Evolutionary conservation across 2,797 vertebrate species (phyloP).

Genomic region (Pipistrellus pipistrellus): DNA sequence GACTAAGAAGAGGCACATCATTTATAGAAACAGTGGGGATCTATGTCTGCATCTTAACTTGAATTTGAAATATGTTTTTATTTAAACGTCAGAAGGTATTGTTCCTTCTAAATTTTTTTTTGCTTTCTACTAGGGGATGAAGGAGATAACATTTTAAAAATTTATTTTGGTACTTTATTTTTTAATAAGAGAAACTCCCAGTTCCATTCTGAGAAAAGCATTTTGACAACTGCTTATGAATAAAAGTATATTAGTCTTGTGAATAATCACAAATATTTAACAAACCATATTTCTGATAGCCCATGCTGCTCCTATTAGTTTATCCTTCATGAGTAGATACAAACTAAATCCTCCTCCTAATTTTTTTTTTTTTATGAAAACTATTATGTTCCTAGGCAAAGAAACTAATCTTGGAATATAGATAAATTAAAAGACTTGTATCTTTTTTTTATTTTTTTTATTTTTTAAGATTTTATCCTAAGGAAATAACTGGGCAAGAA

Average conservation of each 20-base stretch:
- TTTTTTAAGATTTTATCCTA: neutral
- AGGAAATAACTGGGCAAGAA: slow-evolving; percentile 9
- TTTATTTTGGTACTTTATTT: neutral
- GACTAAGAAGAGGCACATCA: slow-evolving; percentile 39
- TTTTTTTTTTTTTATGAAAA: slow-evolving; percentile 46
- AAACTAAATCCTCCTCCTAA: neutral
- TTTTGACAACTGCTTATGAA: neutral
- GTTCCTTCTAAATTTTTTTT: neutral
- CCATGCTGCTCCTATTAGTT: neutral
- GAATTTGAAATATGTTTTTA: slow-evolving; percentile 48
- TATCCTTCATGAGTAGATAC: neutral
- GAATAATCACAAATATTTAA: neutral
- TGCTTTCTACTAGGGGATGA: neutral
- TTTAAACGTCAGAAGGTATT: slow-evolving; percentile 22
- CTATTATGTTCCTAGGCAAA: neutral
- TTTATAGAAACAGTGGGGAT: neutral
- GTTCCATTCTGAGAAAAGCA: neutral
- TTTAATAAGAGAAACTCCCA: neutral
- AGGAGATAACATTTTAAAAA: neutral
- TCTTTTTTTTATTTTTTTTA: neutral
- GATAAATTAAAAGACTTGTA: neutral
- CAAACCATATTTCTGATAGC: neutral
- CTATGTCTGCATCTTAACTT: neutral
- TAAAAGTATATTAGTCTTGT: neutral
- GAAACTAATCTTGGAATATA: neutral